These are phyloP conservation scores for Periphyllus acericola DNA, from an alignment of 2,888 invertebrate species.

Conservation along the genomic window DNA sequence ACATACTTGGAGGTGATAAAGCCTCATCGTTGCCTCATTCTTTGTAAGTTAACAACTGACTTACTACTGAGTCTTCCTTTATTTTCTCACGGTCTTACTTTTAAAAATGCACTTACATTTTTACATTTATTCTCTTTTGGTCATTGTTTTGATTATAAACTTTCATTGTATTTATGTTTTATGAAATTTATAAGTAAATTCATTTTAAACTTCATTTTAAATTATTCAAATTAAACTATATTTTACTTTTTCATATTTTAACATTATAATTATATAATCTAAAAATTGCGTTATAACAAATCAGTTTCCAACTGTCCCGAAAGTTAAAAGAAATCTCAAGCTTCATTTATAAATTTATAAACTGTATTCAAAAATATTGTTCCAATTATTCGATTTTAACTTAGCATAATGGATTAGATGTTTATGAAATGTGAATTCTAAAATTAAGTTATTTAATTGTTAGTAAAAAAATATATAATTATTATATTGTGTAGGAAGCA, in stretches of 20 bases:
- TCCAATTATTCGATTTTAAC: slow-evolving; percentile 8
- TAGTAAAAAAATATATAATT: not conserved
- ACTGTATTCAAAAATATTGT: slow-evolving; percentile 5
- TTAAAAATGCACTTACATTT: slow-evolving; percentile 27
- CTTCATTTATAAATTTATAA: not conserved
- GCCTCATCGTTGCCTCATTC: not conserved
- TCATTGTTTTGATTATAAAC: not conserved
- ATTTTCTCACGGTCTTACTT: not conserved
- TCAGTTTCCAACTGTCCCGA: not conserved
- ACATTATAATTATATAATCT: not conserved
- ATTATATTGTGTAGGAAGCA: slow-evolving; percentile 10
- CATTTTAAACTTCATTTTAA: not conserved
- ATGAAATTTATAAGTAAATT: not conserved
- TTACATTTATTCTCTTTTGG: not conserved
- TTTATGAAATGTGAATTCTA: slow-evolving; percentile 21
- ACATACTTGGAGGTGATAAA: not conserved
- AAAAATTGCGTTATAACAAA: slow-evolving; percentile 17
- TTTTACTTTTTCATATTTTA: slow-evolving; percentile 1
- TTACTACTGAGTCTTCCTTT: slow-evolving; percentile 22
- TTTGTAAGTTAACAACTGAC: not conserved
- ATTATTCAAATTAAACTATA: slow-evolving; percentile 11
- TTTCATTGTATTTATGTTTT: not conserved
- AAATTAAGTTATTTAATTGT: slow-evolving; percentile 33
- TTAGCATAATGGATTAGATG: slow-evolving; percentile 32
- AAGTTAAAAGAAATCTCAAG: not conserved